A percentile compares a stretch with the other conserved stretches of the same genome.
Evolutionary conservation across 2,888 invertebrate species (phyloP).

Genomic region (Pterostichus niger): DNA sequence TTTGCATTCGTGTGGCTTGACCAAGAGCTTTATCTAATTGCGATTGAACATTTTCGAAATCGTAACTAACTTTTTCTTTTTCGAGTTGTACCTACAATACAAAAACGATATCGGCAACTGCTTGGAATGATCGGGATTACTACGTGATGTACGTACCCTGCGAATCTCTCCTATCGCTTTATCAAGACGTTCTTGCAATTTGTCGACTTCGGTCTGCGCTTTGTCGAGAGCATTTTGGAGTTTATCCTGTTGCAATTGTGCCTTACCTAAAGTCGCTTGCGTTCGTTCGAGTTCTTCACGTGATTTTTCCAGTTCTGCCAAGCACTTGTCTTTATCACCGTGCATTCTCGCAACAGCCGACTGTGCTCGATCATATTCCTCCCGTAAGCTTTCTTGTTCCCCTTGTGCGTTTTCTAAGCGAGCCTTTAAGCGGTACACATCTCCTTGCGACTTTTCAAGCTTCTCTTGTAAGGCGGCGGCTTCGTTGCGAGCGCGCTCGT

Average conservation of each 20-base stretch:
- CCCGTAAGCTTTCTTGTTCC: slow-evolving; percentile 94
- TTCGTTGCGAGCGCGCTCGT: slow-evolving; percentile 91
- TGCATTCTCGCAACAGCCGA: slow-evolving; percentile 90
- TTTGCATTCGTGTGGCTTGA: slow-evolving; percentile 91
- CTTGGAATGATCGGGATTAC: slow-evolving; percentile 26
- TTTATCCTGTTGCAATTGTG: slow-evolving; percentile 95
- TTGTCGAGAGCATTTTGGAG: slow-evolving; percentile 92
- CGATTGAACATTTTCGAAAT: slow-evolving; percentile 93
- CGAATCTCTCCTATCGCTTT: slow-evolving; percentile 90
- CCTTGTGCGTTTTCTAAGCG: slow-evolving; percentile 96
- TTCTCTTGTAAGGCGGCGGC: slow-evolving; percentile 93
- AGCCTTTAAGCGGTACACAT: slow-evolving; percentile 95
- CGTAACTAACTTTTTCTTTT: slow-evolving; percentile 93
- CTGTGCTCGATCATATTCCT: slow-evolving; percentile 94
- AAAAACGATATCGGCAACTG: slow-evolving; percentile 19
- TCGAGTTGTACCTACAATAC: slow-evolving; percentile 88
- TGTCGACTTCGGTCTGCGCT: slow-evolving; percentile 94
- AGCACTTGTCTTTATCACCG: slow-evolving; percentile 92
- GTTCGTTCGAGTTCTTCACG: slow-evolving; percentile 93
- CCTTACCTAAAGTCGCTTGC: slow-evolving; percentile 93
- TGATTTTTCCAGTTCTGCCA: slow-evolving; percentile 90
- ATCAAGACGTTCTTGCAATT: slow-evolving; percentile 92
- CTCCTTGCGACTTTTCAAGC: slow-evolving; percentile 95
- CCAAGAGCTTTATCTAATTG: slow-evolving; percentile 95
- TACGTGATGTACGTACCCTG: slow-evolving; percentile 81